Evolutionary conservation across 1,140 invertebrate genomes (phyloP).

Genomic region (Psilanteris sp.): DNA sequence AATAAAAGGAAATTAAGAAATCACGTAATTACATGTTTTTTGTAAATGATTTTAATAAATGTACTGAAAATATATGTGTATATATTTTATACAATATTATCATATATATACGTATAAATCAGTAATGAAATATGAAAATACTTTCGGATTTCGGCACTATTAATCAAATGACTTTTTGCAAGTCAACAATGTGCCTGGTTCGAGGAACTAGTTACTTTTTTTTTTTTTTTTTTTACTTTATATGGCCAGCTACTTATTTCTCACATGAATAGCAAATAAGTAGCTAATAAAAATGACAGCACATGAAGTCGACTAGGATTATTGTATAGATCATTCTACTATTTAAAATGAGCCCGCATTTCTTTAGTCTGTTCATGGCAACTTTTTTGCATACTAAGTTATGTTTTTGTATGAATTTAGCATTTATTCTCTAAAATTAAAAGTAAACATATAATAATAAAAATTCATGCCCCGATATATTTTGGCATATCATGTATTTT

Average conservation of each 20-base stretch:
- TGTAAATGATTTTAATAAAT: too few relatives aligned
- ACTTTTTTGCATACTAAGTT: neutral
- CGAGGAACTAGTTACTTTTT: slow-evolving; percentile 25
- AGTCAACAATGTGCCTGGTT: slow-evolving; percentile 31
- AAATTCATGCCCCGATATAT: too few relatives aligned
- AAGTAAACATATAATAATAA: too few relatives aligned
- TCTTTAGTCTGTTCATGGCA: neutral
- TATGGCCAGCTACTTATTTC: slow-evolving; percentile 38
- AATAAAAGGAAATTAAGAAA: too few relatives aligned
- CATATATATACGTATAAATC: too few relatives aligned
- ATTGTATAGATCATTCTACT: slow-evolving; percentile 6
- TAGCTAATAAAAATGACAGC: slow-evolving; percentile 49
- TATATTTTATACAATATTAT: too few relatives aligned
- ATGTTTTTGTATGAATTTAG: too few relatives aligned
- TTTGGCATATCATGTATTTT: too few relatives aligned
- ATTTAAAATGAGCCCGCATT: neutral
- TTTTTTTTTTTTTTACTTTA: slow-evolving; percentile 3
- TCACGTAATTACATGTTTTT: too few relatives aligned
- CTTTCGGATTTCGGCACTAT: slow-evolving; percentile 62
- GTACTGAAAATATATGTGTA: too few relatives aligned
- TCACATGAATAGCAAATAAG: slow-evolving; percentile 46
- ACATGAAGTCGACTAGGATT: slow-evolving; percentile 37
- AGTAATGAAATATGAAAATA: slow-evolving; percentile 35
- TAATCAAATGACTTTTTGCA: slow-evolving; percentile 57
- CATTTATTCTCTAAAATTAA: too few relatives aligned